Conservation (phyloP, 2,888 invertebrate species). For the Escarpia spicata region DNA sequence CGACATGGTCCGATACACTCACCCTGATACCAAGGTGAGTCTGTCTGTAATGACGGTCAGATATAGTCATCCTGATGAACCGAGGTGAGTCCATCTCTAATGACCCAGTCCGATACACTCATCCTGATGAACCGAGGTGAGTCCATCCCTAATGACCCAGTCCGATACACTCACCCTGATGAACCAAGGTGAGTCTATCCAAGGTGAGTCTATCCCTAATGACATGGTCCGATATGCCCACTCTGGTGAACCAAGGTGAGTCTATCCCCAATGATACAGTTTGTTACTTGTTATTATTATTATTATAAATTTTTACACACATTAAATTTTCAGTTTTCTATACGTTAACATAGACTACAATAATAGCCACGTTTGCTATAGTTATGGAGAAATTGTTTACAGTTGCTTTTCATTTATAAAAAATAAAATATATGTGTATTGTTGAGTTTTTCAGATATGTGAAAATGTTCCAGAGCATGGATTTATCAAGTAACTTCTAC, state of each 20-base stretch:
- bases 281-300: neutral
- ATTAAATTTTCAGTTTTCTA: neutral
- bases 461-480: slow-evolving; percentile 95
- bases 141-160: neutral
- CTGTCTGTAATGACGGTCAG: no score
- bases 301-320: neutral
- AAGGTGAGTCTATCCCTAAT: slow-evolving; percentile 48
- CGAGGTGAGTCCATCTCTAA: no score
- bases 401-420: neutral
- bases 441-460: slow-evolving; percentile 74
- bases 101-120: neutral
- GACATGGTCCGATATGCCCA: neutral
- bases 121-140: neutral
- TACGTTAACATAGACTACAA: no score
- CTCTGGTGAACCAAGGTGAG: slow-evolving; percentile 48
- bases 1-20: no score
- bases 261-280: slow-evolving; percentile 26
- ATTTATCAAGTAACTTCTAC: slow-evolving; percentile 97
- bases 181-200: slow-evolving; percentile 49
- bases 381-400: neutral
- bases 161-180: neutral
- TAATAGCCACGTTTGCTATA: neutral
- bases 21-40: no score
- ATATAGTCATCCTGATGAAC: no score
- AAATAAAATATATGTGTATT: neutral